Evolutionary conservation across 2,797 vertebrate genomes (phyloP).

Genomic region (Coregonus ussuriensis): DNA sequence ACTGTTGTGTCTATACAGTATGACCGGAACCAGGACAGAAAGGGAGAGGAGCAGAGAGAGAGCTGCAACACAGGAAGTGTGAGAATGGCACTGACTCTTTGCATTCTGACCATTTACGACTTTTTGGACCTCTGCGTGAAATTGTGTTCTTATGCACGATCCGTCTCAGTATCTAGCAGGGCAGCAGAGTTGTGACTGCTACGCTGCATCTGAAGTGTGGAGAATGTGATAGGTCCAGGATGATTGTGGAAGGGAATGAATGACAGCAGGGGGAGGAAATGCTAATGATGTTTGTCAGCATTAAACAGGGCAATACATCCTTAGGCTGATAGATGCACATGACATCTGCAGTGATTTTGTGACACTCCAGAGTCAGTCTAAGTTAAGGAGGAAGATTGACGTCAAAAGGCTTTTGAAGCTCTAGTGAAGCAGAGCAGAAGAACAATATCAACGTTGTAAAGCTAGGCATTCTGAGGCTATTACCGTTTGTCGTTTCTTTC

Average conservation of each 20-base stretch:
- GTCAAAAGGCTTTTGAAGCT: conserved; percentile 48
- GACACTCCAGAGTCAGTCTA: conserved; percentile 29
- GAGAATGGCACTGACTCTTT: conserved; percentile 40
- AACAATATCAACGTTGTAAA: conserved; percentile 43
- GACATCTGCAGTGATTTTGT: conserved; percentile 22
- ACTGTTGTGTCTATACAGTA: conserved; percentile 5
- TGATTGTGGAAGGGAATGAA: not conserved
- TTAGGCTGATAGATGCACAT: not conserved
- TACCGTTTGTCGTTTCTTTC: conserved; percentile 8
- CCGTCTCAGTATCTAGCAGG: not conserved
- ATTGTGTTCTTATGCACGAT: not conserved
- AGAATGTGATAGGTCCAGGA: conserved; percentile 15
- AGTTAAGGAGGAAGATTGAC: conserved; percentile 28
- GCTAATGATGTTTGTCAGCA: conserved; percentile 8
- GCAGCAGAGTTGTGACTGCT: not conserved
- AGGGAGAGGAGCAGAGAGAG: conserved; percentile 33
- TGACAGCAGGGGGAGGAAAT: conserved; percentile 10
- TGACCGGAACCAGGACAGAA: not conserved
- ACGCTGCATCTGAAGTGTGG: not conserved
- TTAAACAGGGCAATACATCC: conserved; percentile 23
- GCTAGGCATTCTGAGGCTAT: conserved; percentile 10
- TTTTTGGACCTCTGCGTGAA: conserved; percentile 1
- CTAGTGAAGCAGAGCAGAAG: conserved; percentile 48
- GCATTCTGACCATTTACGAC: conserved; percentile 38
- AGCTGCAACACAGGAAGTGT: conserved; percentile 19